Conservation (phyloP, 2,113 vertebrate species). For the Ifrita kowaldi region DNA sequence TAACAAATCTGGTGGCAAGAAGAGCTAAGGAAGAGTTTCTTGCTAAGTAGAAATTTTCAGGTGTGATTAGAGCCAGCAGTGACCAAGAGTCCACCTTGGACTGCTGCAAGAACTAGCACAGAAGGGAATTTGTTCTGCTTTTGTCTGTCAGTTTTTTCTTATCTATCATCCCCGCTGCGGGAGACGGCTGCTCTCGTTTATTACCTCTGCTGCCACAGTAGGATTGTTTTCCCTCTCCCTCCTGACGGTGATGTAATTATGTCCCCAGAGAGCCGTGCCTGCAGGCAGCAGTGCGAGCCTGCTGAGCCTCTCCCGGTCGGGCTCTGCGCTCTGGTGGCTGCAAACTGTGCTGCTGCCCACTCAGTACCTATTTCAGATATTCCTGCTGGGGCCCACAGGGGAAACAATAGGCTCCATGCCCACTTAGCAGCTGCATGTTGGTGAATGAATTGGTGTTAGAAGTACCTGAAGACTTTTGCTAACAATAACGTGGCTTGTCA, state of each 20-base stretch:
- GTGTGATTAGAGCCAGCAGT: not conserved
- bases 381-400: not conserved
- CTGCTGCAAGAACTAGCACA: not conserved
- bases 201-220: not conserved
- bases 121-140: not conserved
- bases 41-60: not conserved
- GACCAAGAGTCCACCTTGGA: not conserved
- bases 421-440: not conserved
- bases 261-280: not conserved
- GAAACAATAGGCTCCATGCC: not conserved
- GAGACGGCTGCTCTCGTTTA: not conserved
- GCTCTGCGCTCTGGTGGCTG: not conserved
- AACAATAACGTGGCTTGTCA: not conserved
- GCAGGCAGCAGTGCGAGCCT: not conserved
- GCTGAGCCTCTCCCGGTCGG: not conserved
- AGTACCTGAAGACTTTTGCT: not conserved
- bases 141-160: not conserved
- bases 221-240: not conserved
- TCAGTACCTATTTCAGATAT: not conserved
- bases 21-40: not conserved
- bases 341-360: not conserved
- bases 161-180: not conserved
- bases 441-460: not conserved
- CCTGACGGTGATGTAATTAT: not conserved
- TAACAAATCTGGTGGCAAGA: not conserved